These are phyloP conservation scores for Mastomys coucha DNA, from an alignment of 2,113 vertebrate species.

Conservation along the genomic window DNA sequence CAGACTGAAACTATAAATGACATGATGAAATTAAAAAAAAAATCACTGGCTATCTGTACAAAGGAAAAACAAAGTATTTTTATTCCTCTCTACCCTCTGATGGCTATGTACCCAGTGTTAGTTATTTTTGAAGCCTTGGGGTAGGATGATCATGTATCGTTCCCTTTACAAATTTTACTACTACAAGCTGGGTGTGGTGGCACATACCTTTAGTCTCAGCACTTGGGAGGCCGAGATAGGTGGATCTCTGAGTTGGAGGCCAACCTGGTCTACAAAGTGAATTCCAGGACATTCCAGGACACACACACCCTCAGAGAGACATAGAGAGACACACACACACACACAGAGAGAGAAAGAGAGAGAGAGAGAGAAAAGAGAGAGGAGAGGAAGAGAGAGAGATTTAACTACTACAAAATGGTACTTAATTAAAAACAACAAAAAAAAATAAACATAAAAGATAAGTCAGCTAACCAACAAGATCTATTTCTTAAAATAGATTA, in stretches of 20 bases:
- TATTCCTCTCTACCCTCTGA: constrained; percentile 65
- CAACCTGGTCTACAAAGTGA: not conserved
- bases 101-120: not conserved
- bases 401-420: not conserved
- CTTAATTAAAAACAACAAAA: not conserved
- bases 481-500: not conserved
- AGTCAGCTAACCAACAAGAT: too few species aligned
- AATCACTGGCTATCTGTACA: not conserved
- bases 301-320: too few species aligned
- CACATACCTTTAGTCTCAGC: not conserved
- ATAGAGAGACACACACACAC: too few species aligned
- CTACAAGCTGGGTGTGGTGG: not conserved
- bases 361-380: not conserved
- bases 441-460: not conserved
- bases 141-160: not conserved
- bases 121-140: constrained; percentile 44
- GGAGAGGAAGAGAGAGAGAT: not conserved
- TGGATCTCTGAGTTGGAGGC: not conserved
- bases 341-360: not conserved
- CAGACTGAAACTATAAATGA: constrained; percentile 43
- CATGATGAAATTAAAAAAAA: not conserved
- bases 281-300: not conserved
- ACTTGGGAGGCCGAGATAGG: not conserved
- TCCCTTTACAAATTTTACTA: constrained; percentile 23
- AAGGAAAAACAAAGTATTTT: constrained; percentile 55